Conservation (phyloP, 2,797 vertebrate genomes). For the Catamblyrhynchus diadema region DNA sequence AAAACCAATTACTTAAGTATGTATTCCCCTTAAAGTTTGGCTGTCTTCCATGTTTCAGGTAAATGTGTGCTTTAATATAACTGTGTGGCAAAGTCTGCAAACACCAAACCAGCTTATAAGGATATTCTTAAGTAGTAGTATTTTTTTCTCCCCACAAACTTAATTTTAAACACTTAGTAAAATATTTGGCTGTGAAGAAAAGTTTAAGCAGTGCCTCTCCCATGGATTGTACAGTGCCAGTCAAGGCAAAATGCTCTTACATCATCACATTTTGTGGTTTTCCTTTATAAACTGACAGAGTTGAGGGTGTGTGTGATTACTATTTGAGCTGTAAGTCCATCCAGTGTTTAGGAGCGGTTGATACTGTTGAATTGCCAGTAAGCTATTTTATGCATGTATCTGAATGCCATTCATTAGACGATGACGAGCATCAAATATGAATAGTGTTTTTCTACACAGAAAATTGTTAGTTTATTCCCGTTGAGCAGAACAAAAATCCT, state of each 20-base stretch:
- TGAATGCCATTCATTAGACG: background rate
- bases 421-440: background rate
- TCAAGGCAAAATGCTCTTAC: background rate
- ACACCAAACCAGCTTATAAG: background rate
- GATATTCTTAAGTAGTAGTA: background rate
- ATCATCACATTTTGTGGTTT: background rate
- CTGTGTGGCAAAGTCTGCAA: background rate
- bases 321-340: background rate
- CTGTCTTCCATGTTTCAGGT: conserved; percentile 15
- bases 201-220: background rate
- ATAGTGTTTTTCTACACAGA: background rate
- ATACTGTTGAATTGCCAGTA: background rate
- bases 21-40: background rate
- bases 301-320: background rate
- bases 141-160: background rate
- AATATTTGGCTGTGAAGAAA: background rate
- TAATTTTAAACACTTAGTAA: background rate
- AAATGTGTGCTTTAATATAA: background rate
- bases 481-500: background rate
- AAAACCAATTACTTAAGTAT: background rate
- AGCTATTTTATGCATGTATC: background rate
- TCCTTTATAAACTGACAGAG: background rate
- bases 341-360: background rate
- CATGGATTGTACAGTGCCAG: background rate
- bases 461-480: background rate